Evolutionary conservation across 2,888 invertebrate genomes (phyloP).

Genomic region (Agrochola circellaris): DNA sequence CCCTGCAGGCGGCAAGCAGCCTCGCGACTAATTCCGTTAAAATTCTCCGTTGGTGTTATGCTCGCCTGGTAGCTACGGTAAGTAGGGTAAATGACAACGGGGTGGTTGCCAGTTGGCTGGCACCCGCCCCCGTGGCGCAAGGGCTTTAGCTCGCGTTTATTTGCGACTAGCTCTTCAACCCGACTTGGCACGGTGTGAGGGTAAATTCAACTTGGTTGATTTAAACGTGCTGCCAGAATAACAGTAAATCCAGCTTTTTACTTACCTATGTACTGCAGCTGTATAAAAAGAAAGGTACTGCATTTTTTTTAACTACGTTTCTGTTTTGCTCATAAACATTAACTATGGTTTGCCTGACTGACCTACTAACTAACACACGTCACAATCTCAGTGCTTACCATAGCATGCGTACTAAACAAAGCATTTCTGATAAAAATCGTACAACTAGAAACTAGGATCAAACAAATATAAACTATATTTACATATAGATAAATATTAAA

Average conservation of each 20-base stretch:
- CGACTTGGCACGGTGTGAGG: conserved; percentile 75
- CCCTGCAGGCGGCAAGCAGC: conserved; percentile 85
- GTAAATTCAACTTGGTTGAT: conserved; percentile 69
- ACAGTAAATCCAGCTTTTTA: conserved; percentile 58
- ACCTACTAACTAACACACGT: conserved; percentile 69
- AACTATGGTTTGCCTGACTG: conserved; percentile 60
- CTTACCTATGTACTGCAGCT: conserved; percentile 42
- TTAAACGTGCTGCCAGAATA: conserved; percentile 65
- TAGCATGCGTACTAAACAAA: conserved; percentile 54
- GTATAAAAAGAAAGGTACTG: conserved; percentile 41
- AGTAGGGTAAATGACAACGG: conserved; percentile 88
- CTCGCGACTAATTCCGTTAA: conserved; percentile 90
- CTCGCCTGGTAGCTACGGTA: conserved; percentile 85
- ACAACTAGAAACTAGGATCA: conserved; percentile 27
- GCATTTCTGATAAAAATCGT: conserved; percentile 36
- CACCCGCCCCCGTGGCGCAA: conserved; percentile 73
- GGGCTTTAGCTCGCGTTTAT: conserved; percentile 73
- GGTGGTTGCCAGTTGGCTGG: conserved; percentile 77
- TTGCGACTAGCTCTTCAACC: conserved; percentile 73
- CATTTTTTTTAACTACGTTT: conserved; percentile 32
- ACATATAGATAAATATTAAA: conserved; percentile 53
- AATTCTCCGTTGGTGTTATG: conserved; percentile 87
- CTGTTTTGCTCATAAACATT: conserved; percentile 47
- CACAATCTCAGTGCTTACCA: conserved; percentile 58
- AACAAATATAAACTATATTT: conserved; percentile 59